Percentiles rank a stretch among this genome's conserved stretches.
phyloP scores from a whole-genome alignment of 2,113 vertebrate genomes.

The Hirundichthys speculiger region DNA sequence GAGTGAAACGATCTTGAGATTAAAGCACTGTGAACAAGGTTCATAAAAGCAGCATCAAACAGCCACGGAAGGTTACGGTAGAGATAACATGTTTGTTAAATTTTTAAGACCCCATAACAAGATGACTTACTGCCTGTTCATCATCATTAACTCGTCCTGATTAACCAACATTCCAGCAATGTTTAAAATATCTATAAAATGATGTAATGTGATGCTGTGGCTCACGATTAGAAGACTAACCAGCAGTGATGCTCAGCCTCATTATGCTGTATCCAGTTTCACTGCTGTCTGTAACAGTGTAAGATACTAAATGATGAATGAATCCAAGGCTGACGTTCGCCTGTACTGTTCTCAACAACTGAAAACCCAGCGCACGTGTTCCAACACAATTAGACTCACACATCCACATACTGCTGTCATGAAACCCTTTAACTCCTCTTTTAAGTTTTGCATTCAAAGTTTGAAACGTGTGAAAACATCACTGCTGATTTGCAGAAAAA shows the following conservation, averaged over 20 bases:
- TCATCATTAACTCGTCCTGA: too few relatives aligned
- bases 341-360: constrained; percentile 22
- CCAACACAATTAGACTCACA: constrained; percentile 5
- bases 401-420: not conserved
- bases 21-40: constrained; percentile 50
- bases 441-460: too few relatives aligned
- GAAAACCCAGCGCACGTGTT: constrained; percentile 43
- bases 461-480: too few relatives aligned
- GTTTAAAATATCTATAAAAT: not conserved
- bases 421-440: not conserved
- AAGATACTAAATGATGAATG: constrained; percentile 74
- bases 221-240: not conserved
- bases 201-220: not conserved
- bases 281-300: constrained; percentile 47
- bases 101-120: not conserved
- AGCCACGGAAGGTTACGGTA: not conserved
- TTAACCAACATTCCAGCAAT: too few relatives aligned
- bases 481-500: too few relatives aligned
- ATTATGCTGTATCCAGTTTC: constrained; percentile 42
- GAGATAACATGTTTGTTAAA: constrained; percentile 10
- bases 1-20: constrained; percentile 85
- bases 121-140: too few relatives aligned
- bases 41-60: constrained; percentile 32
- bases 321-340: constrained; percentile 29
- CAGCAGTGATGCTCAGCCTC: constrained; percentile 9